These are phyloP conservation scores for Harpalus rubripes DNA, from an alignment of 2,888 invertebrate species.

Conservation along the genomic window DNA sequence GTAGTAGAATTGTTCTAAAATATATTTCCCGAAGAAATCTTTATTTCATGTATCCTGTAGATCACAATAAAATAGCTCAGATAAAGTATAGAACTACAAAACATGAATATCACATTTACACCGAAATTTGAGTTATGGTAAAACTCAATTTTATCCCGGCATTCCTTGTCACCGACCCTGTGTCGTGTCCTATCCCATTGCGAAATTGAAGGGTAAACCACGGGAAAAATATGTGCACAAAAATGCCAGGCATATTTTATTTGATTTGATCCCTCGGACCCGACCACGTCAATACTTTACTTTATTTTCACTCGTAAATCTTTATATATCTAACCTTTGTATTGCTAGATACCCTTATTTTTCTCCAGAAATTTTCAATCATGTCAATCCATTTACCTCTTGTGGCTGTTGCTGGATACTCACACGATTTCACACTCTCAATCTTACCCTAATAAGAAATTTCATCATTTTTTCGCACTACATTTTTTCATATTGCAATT, in stretches of 20 bases:
- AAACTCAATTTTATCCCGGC: conserved; percentile 8
- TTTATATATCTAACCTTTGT: conserved; percentile 43
- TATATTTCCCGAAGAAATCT: not conserved
- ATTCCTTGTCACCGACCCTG: not conserved
- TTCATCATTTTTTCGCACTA: conserved; percentile 25
- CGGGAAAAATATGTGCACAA: conserved; percentile 32
- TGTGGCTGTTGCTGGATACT: not conserved
- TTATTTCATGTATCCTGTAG: not conserved
- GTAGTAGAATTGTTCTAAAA: not conserved
- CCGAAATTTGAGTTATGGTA: conserved; percentile 13
- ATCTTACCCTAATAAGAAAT: conserved; percentile 19
- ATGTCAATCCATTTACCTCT: conserved; percentile 47
- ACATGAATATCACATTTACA: not conserved
- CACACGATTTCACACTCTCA: conserved; percentile 43
- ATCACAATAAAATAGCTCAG: not conserved
- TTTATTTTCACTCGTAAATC: conserved; percentile 49
- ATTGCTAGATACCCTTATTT: conserved; percentile 44
- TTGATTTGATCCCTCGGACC: conserved; percentile 37
- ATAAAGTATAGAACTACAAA: not conserved
- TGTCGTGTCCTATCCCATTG: not conserved
- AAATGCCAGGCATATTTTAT: conserved; percentile 34
- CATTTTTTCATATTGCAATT: conserved; percentile 5
- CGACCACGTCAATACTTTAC: conserved; percentile 28
- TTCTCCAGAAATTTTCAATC: conserved; percentile 42
- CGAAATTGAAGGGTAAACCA: conserved; percentile 43